phyloP scores from a whole-genome alignment of 2,888 invertebrate genomes.

The Andrena hattorfiana region DNA sequence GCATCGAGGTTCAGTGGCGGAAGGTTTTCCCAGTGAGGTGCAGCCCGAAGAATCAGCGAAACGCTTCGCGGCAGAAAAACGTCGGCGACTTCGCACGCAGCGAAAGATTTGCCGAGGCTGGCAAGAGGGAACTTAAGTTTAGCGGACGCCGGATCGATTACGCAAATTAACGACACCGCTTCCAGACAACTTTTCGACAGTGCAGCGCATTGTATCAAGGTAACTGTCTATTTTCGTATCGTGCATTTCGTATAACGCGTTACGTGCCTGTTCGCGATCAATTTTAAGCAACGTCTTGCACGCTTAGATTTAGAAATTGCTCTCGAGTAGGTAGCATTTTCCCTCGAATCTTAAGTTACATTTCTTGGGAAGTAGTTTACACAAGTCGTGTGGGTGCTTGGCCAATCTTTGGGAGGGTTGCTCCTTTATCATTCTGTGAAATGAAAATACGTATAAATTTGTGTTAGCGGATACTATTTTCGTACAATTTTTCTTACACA shows the following conservation, averaged over 20 bases:
- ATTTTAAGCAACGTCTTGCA: slow-evolving; percentile 5
- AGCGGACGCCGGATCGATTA: slow-evolving; percentile 7
- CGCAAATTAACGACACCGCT: slow-evolving; percentile 36
- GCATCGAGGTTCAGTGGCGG: slow-evolving; percentile 34
- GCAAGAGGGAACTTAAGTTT: neutral
- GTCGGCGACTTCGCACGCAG: slow-evolving; percentile 5
- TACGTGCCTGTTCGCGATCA: neutral
- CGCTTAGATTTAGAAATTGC: neutral
- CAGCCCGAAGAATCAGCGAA: slow-evolving; percentile 27
- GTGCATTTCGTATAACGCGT: neutral
- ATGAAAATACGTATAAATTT: too few species aligned
- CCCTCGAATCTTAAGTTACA: neutral
- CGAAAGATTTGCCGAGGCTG: neutral
- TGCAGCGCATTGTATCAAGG: slow-evolving; percentile 47
- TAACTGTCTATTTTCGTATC: slow-evolving; percentile 20
- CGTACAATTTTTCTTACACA: too few species aligned
- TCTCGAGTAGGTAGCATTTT: too few species aligned
- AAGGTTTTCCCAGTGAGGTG: slow-evolving; percentile 21
- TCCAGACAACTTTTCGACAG: slow-evolving; percentile 31
- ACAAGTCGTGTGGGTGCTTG: too few species aligned
- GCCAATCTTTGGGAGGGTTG: too few species aligned
- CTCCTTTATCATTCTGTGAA: too few species aligned
- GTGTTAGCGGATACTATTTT: too few species aligned
- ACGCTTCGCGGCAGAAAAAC: slow-evolving; percentile 1
- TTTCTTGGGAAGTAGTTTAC: too few species aligned